Conservation (phyloP, 2,113 vertebrate species). For the Panurus biarmicus region DNA sequence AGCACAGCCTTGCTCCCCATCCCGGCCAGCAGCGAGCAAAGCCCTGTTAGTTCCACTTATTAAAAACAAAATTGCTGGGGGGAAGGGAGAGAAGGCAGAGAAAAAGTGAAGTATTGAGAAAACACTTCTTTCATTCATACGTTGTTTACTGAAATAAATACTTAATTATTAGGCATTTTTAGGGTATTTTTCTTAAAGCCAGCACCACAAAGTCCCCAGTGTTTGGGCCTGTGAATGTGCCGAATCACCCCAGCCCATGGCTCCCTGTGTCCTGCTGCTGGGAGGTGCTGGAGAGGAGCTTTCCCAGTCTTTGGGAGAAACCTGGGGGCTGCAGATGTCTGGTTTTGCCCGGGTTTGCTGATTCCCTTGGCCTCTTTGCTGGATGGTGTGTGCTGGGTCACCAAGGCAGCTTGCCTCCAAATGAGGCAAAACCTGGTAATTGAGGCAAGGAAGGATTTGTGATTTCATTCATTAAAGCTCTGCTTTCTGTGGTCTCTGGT, state of each 20-base stretch:
- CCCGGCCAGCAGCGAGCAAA: background rate
- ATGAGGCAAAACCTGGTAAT: background rate
- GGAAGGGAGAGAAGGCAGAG: slow-evolving; percentile 26
- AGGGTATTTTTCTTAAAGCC: background rate
- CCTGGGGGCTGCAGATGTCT: background rate
- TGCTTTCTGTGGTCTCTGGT: background rate
- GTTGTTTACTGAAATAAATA: slow-evolving; percentile 66
- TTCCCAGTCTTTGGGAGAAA: background rate
- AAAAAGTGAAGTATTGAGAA: slow-evolving; percentile 39
- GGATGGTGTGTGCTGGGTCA: background rate
- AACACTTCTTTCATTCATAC: slow-evolving; percentile 64
- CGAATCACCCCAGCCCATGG: background rate
- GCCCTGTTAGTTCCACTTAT: slow-evolving; percentile 47
- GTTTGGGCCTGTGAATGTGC: background rate
- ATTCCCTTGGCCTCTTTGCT: background rate
- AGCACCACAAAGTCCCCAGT: slow-evolving; percentile 46
- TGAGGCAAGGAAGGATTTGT: background rate
- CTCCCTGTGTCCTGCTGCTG: background rate
- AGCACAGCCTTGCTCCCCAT: background rate
- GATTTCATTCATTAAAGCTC: background rate
- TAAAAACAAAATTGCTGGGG: slow-evolving; percentile 15
- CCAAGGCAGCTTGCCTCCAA: background rate
- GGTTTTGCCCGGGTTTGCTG: background rate
- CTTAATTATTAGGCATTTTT: slow-evolving; percentile 61
- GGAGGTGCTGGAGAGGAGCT: background rate